phyloP scores from a whole-genome alignment of 2,888 invertebrate genomes.

The Scaptomyza tumidula region DNA sequence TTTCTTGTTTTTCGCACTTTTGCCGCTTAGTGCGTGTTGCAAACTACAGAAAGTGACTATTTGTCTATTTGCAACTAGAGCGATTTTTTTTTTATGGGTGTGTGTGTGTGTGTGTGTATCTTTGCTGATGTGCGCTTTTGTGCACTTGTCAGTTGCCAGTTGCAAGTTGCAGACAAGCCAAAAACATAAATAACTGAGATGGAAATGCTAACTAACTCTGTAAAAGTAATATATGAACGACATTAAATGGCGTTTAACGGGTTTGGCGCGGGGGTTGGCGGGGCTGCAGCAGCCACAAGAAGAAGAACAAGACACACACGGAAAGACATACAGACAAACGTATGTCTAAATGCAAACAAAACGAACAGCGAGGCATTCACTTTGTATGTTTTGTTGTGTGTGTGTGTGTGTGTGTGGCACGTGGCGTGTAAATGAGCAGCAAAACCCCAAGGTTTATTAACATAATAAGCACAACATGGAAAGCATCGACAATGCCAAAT shows the following conservation, averaged over 20 bases:
- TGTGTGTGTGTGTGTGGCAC: slow-evolving; percentile 22
- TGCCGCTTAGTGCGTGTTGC: slow-evolving; percentile 42
- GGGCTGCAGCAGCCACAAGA: slow-evolving; percentile 51
- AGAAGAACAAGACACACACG: slow-evolving; percentile 3
- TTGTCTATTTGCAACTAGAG: neutral
- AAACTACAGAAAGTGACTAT: slow-evolving; percentile 50
- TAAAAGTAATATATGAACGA: slow-evolving; percentile 69
- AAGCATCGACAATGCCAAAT: slow-evolving; percentile 26
- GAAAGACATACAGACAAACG: neutral
- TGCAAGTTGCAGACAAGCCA: slow-evolving; percentile 21
- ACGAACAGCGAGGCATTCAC: neutral
- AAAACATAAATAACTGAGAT: slow-evolving; percentile 16
- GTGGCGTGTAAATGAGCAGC: slow-evolving; percentile 57
- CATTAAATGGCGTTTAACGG: slow-evolving; percentile 77
- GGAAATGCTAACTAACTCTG: slow-evolving; percentile 23
- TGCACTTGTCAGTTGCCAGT: slow-evolving; percentile 56
- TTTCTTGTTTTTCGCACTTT: slow-evolving; percentile 50
- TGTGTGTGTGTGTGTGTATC: slow-evolving; percentile 13
- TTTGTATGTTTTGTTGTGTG: neutral
- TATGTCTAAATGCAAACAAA: slow-evolving; percentile 20
- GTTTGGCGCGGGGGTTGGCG: slow-evolving; percentile 11
- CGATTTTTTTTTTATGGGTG: neutral
- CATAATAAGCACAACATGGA: slow-evolving; percentile 56
- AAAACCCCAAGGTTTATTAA: slow-evolving; percentile 54
- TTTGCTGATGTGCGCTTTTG: slow-evolving; percentile 37